Percentiles rank a stretch among this genome's conserved stretches.
phyloP scores from a whole-genome alignment of 2,113 vertebrate genomes.

The Epinephelus lanceolatus region DNA sequence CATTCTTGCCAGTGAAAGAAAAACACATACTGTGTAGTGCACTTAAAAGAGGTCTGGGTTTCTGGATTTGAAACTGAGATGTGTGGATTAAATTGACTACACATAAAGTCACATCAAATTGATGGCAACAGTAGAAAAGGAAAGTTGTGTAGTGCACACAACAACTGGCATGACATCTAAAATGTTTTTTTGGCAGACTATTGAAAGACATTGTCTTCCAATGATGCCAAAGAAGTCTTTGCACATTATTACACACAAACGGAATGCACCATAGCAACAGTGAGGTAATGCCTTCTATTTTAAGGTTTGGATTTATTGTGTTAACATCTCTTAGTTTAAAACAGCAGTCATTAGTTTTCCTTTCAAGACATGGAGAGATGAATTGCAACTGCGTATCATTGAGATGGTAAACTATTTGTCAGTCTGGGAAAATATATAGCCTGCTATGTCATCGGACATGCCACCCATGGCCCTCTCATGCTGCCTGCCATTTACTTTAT shows the following conservation, averaged over 20 bases:
- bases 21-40: neutral
- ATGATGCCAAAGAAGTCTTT: slow-evolving; percentile 10
- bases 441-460: too few species aligned
- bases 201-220: slow-evolving; percentile 6
- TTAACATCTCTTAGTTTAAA: neutral
- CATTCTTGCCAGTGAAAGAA: neutral
- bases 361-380: neutral
- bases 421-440: too few species aligned
- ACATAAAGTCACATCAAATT: neutral
- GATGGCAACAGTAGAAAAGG: slow-evolving; percentile 27
- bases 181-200: slow-evolving; percentile 10
- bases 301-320: neutral
- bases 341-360: neutral
- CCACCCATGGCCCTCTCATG: too few species aligned
- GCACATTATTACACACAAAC: slow-evolving; percentile 16
- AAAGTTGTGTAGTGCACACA: slow-evolving; percentile 31
- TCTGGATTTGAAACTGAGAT: slow-evolving; percentile 10
- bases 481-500: too few species aligned
- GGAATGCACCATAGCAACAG: slow-evolving; percentile 6
- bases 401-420: too few species aligned
- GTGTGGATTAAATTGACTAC: slow-evolving; percentile 12
- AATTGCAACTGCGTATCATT: neutral
- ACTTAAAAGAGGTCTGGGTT: neutral
- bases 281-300: slow-evolving; percentile 13
- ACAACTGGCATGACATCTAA: slow-evolving; percentile 46